A percentile compares a stretch with the other conserved stretches of the same genome.
Evolutionary conservation across 2,113 vertebrate genomes (phyloP).

Genomic region (Desmodus rotundus): DNA sequence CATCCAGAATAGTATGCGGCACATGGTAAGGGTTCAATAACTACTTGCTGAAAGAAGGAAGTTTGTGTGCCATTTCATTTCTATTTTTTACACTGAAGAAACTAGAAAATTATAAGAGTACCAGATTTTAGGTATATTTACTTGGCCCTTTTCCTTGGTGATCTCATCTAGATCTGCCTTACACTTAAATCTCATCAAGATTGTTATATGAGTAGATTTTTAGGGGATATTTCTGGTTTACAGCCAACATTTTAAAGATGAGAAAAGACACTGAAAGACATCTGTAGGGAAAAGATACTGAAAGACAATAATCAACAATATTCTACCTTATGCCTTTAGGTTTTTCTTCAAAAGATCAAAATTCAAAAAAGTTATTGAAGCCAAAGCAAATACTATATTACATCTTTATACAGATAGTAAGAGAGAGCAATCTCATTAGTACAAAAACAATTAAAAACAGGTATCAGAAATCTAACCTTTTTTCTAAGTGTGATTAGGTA

Average conservation of each 20-base stretch:
- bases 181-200: neutral
- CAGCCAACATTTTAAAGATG: neutral
- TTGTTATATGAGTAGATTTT: neutral
- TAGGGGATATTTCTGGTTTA: neutral
- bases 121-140: neutral
- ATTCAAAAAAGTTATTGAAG: neutral
- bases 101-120: neutral
- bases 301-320: neutral
- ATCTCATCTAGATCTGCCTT: neutral
- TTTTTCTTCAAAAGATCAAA: constrained; percentile 8
- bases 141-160: neutral
- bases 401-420: neutral
- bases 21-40: neutral
- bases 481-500: neutral
- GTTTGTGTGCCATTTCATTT: neutral
- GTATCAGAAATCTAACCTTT: neutral
- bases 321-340: neutral
- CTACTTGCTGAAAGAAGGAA: neutral
- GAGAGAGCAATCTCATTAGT: neutral
- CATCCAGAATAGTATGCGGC: neutral
- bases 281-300: neutral
- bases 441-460: neutral
- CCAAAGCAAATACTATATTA: neutral
- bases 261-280: constrained; percentile 1
- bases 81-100: neutral